phyloP scores from a whole-genome alignment of 1,140 invertebrate genomes.

The Triops longicaudatus region DNA sequence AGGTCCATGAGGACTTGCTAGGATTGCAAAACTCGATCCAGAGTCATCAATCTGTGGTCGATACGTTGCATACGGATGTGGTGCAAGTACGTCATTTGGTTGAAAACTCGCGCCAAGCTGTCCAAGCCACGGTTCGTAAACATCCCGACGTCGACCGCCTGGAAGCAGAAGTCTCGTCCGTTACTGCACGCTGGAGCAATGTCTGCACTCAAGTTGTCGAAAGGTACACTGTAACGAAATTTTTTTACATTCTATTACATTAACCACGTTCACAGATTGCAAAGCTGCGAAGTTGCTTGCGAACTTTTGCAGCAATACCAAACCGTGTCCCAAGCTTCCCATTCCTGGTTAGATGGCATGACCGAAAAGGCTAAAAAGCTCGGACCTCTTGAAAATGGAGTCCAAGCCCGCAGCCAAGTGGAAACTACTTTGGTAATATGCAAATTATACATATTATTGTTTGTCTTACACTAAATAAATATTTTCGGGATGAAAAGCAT shows the following conservation, averaged over 20 bases:
- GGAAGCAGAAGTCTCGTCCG: constrained; percentile 82
- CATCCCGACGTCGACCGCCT: constrained; percentile 80
- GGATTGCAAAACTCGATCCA: constrained; percentile 69
- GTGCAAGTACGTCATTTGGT: constrained; percentile 75
- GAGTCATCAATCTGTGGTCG: constrained; percentile 74
- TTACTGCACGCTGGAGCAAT: constrained; percentile 82
- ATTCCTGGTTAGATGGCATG: constrained; percentile 74
- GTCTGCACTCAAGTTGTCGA: constrained; percentile 84
- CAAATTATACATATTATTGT: neutral
- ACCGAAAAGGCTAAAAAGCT: constrained; percentile 51
- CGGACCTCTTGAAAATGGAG: constrained; percentile 56
- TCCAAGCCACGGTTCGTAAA: constrained; percentile 48
- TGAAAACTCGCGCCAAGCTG: constrained; percentile 58
- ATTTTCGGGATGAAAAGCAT: constrained; percentile 52
- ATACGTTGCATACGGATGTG: constrained; percentile 82
- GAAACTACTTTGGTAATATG: constrained; percentile 66
- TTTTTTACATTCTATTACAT: constrained; percentile 1
- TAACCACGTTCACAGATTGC: constrained; percentile 49
- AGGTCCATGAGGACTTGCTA: constrained; percentile 62
- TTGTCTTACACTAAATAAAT: neutral
- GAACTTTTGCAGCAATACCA: constrained; percentile 77
- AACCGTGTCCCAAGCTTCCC: constrained; percentile 73
- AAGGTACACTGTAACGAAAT: constrained; percentile 46
- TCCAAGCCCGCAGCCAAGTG: constrained; percentile 54
- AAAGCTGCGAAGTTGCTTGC: constrained; percentile 75